Percentiles rank a stretch among this genome's conserved stretches.
phyloP scores from a whole-genome alignment of 2,797 vertebrate genomes.

The Myotis daubentonii region DNA sequence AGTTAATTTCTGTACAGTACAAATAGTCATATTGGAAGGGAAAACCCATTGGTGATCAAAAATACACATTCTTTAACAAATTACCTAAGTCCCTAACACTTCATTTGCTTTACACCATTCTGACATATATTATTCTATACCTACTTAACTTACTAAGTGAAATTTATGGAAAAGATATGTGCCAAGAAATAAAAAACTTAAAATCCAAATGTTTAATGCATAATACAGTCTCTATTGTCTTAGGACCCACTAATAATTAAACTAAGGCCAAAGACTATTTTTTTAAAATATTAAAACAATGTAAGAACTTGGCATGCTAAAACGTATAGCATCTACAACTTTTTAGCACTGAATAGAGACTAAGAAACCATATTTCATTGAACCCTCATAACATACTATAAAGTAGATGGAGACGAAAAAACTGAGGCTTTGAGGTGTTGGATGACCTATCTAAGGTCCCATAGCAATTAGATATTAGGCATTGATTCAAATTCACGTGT shows the following conservation, averaged over 20 bases:
- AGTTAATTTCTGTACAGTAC: neutral
- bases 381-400: neutral
- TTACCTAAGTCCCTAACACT: neutral
- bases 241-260: neutral
- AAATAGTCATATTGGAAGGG: neutral
- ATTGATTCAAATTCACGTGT: neutral
- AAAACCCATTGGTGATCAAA: neutral
- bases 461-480: neutral
- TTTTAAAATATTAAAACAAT: neutral
- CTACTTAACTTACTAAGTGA: neutral
- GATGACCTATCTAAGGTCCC: neutral
- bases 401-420: neutral
- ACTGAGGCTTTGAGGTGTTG: neutral
- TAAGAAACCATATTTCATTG: neutral
- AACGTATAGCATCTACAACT: neutral
- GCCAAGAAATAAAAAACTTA: neutral
- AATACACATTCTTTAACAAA: neutral
- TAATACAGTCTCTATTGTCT: neutral
- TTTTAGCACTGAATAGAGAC: neutral
- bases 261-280: neutral
- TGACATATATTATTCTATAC: neutral
- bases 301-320: neutral
- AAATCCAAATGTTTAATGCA: neutral
- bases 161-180: neutral
- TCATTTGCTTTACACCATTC: neutral